These are phyloP conservation scores for Dendrolimus kikuchii DNA, from an alignment of 1,140 invertebrate species.

Conservation along the genomic window DNA sequence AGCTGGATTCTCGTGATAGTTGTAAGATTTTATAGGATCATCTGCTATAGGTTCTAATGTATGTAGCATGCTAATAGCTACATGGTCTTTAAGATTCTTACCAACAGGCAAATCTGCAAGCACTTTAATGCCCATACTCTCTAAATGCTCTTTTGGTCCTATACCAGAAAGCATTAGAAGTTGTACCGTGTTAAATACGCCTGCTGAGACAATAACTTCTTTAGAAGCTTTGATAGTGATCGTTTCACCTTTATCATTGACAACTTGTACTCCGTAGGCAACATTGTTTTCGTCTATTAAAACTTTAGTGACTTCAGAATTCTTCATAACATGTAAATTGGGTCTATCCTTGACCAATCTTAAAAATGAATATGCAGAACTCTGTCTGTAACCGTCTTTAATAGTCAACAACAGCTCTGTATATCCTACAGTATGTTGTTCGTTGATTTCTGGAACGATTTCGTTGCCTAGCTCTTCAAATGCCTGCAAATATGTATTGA, in stretches of 20 bases:
- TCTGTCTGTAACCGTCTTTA: constrained; percentile 1
- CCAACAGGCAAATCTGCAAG: constrained; percentile 73
- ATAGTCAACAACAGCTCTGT: constrained; percentile 4
- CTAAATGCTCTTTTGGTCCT: constrained; percentile 67
- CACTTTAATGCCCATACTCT: constrained; percentile 35
- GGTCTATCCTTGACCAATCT: not conserved
- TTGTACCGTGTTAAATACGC: constrained; percentile 62
- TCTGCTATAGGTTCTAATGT: not conserved
- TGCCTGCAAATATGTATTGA: constrained; percentile 4
- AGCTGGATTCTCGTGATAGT: not conserved
- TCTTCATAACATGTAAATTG: constrained; percentile 74
- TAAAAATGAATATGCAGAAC: constrained; percentile 3
- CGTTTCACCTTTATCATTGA: constrained; percentile 11
- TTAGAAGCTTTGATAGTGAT: constrained; percentile 46
- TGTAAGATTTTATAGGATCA: not conserved
- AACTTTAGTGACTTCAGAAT: constrained; percentile 73
- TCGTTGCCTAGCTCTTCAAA: constrained; percentile 6
- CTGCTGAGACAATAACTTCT: constrained; percentile 75
- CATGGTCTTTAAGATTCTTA: constrained; percentile 73
- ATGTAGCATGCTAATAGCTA: constrained; percentile 11
- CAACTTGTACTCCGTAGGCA: constrained; percentile 12
- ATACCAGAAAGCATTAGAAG: constrained; percentile 76
- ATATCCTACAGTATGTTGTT: constrained; percentile 2
- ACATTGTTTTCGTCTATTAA: constrained; percentile 53
- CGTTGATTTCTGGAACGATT: constrained; percentile 5